Evolutionary conservation across 2,113 vertebrate species (phyloP).

Genomic region (Phaetusa simplex): DNA sequence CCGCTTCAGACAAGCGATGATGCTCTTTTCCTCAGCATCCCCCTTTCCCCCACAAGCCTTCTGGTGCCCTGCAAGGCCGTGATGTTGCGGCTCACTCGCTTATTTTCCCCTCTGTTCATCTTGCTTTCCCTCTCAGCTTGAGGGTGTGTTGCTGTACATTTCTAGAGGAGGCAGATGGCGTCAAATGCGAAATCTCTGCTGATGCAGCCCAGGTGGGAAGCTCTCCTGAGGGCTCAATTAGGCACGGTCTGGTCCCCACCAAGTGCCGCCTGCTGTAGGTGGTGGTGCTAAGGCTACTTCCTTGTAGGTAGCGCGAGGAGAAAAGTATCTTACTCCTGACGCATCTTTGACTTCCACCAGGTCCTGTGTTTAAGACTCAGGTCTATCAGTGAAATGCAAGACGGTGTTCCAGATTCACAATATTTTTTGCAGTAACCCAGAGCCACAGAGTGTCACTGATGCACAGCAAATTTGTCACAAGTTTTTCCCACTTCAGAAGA

Average conservation of each 20-base stretch:
- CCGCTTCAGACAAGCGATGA: not conserved
- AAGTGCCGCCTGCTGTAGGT: not conserved
- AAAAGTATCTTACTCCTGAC: not conserved
- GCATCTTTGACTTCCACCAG: not conserved
- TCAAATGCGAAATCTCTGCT: not conserved
- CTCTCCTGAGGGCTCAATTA: not conserved
- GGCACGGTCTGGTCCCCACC: not conserved
- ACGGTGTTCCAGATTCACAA: not conserved
- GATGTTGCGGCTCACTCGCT: accelerated
- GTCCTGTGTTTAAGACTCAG: not conserved
- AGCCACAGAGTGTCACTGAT: not conserved
- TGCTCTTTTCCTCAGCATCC: not conserved
- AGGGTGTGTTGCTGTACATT: not conserved
- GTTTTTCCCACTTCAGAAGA: not conserved
- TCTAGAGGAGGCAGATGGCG: not conserved
- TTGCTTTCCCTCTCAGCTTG: not conserved
- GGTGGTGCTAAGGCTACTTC: not conserved
- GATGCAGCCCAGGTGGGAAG: not conserved
- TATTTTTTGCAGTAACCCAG: not conserved
- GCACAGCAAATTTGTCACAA: not conserved
- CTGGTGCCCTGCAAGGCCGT: not conserved
- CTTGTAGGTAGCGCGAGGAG: not conserved
- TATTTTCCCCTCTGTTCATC: not conserved
- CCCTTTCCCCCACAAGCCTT: not conserved
- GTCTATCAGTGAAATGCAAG: not conserved